Percentiles rank a stretch among this genome's conserved stretches.
These are phyloP conservation scores for honey bee (Apis mellifera) DNA, from an alignment of 1,140 invertebrate species.

Conservation along the genomic window DNA sequence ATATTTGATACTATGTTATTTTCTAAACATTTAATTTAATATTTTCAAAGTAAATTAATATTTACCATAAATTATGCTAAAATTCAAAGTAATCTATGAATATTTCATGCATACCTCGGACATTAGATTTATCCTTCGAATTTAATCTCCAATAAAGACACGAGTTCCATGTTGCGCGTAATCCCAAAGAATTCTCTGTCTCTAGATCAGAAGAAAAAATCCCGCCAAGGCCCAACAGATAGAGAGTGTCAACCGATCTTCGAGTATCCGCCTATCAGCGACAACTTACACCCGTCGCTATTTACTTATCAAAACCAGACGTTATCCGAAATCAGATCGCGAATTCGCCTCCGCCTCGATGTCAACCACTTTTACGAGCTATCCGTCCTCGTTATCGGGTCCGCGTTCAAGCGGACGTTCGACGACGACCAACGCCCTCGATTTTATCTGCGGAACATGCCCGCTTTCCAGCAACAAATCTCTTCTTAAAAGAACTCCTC, in stretches of 20 bases:
- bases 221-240: not conserved
- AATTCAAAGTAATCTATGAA: not conserved
- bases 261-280: not conserved
- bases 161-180: not conserved
- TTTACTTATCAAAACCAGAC: conserved; percentile 18
- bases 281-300: not conserved
- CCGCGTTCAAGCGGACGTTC: not conserved
- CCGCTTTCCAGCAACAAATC: conserved; percentile 31
- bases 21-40: too few relatives aligned
- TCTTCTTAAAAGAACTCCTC: not conserved
- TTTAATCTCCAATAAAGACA: not conserved
- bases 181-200: too few relatives aligned
- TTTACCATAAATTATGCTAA: not conserved
- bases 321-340: conserved; percentile 42
- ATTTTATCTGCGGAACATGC: conserved; percentile 44
- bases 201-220: not conserved
- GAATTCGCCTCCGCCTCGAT: conserved; percentile 12
- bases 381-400: conserved; percentile 24
- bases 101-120: not conserved
- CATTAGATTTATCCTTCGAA: not conserved
- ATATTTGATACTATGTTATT: too few relatives aligned
- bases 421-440: conserved; percentile 2
- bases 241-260: not conserved
- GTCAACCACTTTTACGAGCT: conserved; percentile 23
- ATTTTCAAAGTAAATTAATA: too few relatives aligned